Conservation (phyloP, 2,113 vertebrate species). For the Emydocephalus ijimae region DNA sequence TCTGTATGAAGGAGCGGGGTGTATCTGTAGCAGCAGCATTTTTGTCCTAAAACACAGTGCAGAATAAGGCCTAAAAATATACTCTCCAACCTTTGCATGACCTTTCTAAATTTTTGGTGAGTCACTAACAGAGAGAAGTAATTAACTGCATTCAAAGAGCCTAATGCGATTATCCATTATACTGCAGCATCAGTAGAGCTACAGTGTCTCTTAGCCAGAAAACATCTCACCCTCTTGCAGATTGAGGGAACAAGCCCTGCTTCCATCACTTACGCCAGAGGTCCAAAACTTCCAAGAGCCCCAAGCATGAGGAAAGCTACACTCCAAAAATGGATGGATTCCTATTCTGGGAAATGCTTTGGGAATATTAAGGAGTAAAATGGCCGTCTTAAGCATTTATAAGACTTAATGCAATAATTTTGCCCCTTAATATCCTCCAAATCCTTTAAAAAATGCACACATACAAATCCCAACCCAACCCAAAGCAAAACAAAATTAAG, state of each 20-base stretch:
- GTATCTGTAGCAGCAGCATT: neutral
- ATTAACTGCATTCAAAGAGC: neutral
- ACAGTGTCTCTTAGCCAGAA: neutral
- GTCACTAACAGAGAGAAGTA: neutral
- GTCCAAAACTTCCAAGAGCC: neutral
- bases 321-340: neutral
- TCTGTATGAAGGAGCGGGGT: neutral
- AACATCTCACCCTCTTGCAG: neutral
- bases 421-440: neutral
- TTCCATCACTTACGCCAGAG: neutral
- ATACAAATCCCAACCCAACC: neutral
- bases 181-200: neutral
- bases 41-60: neutral
- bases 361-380: neutral
- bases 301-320: neutral
- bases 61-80: constrained; percentile 1
- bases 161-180: constrained; percentile 6
- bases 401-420: neutral
- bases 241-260: neutral
- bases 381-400: neutral
- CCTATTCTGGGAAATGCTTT: neutral
- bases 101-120: fast-evolving
- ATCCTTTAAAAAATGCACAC: neutral
- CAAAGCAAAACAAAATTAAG: neutral
- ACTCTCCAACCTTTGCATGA: neutral